phyloP scores from a whole-genome alignment of 2,797 vertebrate genomes.

The Rhabdomys pumilio region DNA sequence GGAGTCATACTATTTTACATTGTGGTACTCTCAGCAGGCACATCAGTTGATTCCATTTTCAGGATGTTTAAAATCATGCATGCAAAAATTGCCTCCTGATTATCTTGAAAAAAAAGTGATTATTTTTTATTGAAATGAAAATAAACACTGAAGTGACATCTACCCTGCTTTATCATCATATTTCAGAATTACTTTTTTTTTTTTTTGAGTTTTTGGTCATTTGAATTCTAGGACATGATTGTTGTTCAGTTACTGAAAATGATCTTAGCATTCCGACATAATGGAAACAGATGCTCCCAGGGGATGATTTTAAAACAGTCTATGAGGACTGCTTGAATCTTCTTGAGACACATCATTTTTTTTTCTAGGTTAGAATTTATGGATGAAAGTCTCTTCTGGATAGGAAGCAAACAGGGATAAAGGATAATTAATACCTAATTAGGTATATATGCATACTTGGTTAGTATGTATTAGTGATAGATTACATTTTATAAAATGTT shows the following conservation, averaged over 20 bases:
- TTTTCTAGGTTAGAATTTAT: constrained; percentile 45
- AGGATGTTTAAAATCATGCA: not conserved
- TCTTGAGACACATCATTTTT: not conserved
- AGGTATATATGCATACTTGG: not conserved
- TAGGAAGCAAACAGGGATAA: not conserved
- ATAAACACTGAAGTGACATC: not conserved
- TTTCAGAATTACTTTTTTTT: constrained; percentile 56
- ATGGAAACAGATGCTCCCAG: constrained; percentile 26
- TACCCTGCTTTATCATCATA: not conserved
- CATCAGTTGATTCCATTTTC: constrained; percentile 18
- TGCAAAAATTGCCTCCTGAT: not conserved
- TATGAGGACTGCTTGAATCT: constrained; percentile 49
- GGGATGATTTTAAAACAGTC: constrained; percentile 25
- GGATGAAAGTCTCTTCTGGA: not conserved
- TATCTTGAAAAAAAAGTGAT: constrained; percentile 61
- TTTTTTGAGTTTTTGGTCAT: constrained; percentile 40
- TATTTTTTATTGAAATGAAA: constrained; percentile 43
- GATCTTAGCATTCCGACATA: constrained; percentile 16
- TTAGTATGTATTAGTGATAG: not conserved
- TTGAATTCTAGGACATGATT: constrained; percentile 56
- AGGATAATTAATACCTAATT: not conserved
- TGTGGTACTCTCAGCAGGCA: not conserved
- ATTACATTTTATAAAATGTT: not conserved
- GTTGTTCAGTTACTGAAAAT: constrained; percentile 66
- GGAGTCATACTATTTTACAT: not conserved